Evolutionary conservation across 2,888 invertebrate species (phyloP), one percentile per base, ranked within the genome.

Genomic region (Drosophila maculinotata): DNA sequence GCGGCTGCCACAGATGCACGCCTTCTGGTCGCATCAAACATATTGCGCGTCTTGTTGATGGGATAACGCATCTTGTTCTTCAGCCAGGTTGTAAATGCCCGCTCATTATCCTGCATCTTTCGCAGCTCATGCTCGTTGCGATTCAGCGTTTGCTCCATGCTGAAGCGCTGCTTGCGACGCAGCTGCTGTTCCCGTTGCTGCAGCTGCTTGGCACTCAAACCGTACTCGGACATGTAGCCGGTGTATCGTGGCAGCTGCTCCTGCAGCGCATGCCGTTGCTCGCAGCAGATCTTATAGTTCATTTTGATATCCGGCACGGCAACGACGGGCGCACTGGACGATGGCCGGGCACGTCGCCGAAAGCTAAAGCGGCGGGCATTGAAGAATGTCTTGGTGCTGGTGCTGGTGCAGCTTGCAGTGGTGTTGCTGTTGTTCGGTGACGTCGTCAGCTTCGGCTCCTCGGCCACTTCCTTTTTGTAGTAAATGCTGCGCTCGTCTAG

Each of bases 181-280:
- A 91, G 76, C 26, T 90, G 89, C 47, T 89, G 89, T 45, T 92
- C 90, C 20, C 92, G 89, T 45, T 90, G 90, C 54, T 92, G 90
- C 52, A 93, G 74, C 74, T 93, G 93, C 31, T 91, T 89, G 3
- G 90, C 91, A 41, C 91, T 93, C 36, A 93, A 76, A 0, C 93
- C 93, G 69, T 93, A 93, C 79, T 93, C 93, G 0, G 93, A 93
- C 62, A 92, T 87, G 57, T 92, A 91, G 2, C 93, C 93, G 1
- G 92, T 92, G 62, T 93, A 93, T 31, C 90, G 89, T 3, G 93
- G 93, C 25, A 93, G 75, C 66, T 92, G 92, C 38, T 89, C 88
- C 76, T 90, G 90, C 33, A 88, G 74, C 5, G 89, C 78, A 35
- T 90, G 69, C 20, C 92, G 92, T 63, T 92, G 91, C 70, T 92